Evolutionary conservation across 2,113 vertebrate genomes (phyloP).

Genomic region (Chloropsis cyanopogon): DNA sequence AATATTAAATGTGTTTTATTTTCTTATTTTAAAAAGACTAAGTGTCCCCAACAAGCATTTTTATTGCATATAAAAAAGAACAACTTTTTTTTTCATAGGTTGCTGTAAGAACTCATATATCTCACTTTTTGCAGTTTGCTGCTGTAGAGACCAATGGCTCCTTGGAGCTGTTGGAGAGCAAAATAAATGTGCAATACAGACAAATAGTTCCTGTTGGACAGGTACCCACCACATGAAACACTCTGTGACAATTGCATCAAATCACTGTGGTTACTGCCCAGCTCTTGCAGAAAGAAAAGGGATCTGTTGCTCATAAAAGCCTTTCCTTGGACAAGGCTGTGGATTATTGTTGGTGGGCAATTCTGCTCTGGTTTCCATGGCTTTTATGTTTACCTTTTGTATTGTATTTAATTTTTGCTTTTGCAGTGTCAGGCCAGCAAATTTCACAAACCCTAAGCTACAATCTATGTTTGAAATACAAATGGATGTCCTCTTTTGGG

Average conservation of each 20-base stretch:
- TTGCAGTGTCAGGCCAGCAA: neutral
- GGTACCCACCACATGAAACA: neutral
- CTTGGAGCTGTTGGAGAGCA: neutral
- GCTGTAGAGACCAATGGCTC: neutral
- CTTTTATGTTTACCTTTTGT: neutral
- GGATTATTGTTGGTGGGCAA: neutral
- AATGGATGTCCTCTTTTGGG: neutral
- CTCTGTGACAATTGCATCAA: neutral
- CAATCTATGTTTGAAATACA: neutral
- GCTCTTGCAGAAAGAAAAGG: neutral
- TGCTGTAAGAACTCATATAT: neutral
- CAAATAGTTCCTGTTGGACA: neutral
- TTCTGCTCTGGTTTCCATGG: neutral
- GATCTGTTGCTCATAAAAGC: neutral
- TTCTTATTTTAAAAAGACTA: neutral
- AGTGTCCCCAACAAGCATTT: neutral
- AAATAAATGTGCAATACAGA: neutral
- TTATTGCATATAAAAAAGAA: neutral
- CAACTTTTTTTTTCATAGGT: neutral
- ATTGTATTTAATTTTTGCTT: neutral
- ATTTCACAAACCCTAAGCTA: neutral
- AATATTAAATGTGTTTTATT: neutral
- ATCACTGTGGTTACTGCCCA: neutral
- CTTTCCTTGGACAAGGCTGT: neutral
- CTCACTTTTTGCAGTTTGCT: neutral